Evolutionary conservation across 2,888 invertebrate species (phyloP).

Genomic region (Flexamia atlantica): DNA sequence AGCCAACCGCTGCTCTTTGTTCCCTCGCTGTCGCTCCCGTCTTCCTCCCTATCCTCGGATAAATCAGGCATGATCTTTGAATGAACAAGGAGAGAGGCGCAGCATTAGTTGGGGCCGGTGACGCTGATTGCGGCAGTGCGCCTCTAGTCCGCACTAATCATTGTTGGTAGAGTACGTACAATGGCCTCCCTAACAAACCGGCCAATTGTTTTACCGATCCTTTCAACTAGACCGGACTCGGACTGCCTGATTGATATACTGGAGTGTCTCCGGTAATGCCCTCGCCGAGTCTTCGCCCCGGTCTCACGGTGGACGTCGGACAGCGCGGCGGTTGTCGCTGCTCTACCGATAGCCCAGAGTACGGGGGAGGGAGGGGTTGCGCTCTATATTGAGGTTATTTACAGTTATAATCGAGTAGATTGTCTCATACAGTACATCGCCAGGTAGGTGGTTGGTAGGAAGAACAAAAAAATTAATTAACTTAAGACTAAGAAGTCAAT

Average conservation of each 20-base stretch:
- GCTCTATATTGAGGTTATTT: too few species aligned
- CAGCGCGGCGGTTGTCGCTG: not conserved
- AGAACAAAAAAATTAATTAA: too few species aligned
- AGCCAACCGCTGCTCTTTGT: too few species aligned
- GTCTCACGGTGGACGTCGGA: slow-evolving; percentile 1
- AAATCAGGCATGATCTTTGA: slow-evolving; percentile 52
- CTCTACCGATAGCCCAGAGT: not conserved
- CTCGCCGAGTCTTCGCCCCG: not conserved
- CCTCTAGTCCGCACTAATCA: slow-evolving; percentile 14
- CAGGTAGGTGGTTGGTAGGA: too few species aligned
- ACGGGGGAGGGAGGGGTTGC: too few species aligned
- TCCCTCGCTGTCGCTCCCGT: not conserved
- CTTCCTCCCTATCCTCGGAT: not conserved
- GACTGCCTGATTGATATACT: slow-evolving; percentile 41
- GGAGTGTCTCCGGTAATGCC: slow-evolving; percentile 3
- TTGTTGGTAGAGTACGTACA: slow-evolving; percentile 15
- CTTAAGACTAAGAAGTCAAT: too few species aligned
- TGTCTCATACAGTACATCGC: too few species aligned
- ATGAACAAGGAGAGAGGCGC: slow-evolving; percentile 45
- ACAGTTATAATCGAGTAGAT: too few species aligned
- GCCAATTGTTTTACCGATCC: slow-evolving; percentile 33
- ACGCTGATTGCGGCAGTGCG: slow-evolving; percentile 33
- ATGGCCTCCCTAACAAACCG: slow-evolving; percentile 45
- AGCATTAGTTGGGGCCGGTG: slow-evolving; percentile 30
- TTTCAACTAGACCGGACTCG: slow-evolving; percentile 43